phyloP scores from a whole-genome alignment of 2,797 vertebrate species.

The Onychomys torridus region DNA sequence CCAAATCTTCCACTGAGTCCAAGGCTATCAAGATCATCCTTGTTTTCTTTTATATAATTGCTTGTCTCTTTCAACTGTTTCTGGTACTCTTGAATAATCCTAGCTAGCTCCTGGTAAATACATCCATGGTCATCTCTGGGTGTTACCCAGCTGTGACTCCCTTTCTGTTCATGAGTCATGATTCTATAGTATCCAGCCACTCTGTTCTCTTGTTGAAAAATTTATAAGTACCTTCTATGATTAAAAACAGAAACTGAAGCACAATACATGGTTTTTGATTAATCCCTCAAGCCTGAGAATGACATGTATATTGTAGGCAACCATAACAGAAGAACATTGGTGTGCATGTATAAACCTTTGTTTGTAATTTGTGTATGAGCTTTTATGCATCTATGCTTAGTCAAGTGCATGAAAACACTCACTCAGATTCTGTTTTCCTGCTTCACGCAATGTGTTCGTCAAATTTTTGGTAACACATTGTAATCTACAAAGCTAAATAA shows the following conservation, averaged over 20 bases:
- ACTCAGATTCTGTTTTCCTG: background rate
- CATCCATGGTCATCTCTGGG: too few species aligned
- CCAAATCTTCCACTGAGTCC: background rate
- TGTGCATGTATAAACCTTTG: background rate
- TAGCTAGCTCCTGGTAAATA: background rate
- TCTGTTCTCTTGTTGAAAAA: background rate
- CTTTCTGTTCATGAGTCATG: background rate
- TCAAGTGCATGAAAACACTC: background rate
- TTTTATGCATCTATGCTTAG: background rate
- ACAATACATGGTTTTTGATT: background rate
- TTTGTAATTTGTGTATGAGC: background rate
- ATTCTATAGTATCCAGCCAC: too few species aligned
- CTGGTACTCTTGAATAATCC: background rate
- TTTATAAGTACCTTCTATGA: too few species aligned
- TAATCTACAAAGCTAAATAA: background rate
- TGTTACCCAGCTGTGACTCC: background rate
- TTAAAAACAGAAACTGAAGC: background rate
- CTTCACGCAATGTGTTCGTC: background rate
- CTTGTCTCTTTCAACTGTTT: background rate
- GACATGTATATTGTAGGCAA: background rate
- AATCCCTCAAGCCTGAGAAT: background rate
- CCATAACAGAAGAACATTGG: background rate
- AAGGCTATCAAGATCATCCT: background rate
- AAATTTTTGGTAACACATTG: background rate
- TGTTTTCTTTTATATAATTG: background rate